Conservation (phyloP, 2,888 invertebrate genomes). For the Synergus itoensis region DNA sequence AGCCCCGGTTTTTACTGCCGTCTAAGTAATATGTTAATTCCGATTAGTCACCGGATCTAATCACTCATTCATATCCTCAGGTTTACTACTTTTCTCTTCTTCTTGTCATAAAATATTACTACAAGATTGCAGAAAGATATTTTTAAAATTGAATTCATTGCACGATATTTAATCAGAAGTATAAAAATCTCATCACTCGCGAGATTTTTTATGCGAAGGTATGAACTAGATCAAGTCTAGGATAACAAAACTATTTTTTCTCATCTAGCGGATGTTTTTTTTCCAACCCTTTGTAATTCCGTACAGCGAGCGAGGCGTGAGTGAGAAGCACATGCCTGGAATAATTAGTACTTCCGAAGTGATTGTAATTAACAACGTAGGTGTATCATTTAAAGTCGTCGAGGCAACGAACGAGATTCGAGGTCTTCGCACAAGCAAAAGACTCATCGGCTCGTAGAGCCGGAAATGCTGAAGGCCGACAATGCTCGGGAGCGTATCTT, state of each 20-base stretch:
- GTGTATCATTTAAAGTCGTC: constrained; percentile 19
- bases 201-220: neutral
- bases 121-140: neutral
- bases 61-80: constrained; percentile 4
- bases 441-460: constrained; percentile 47
- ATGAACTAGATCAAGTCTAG: neutral
- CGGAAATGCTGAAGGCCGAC: constrained; percentile 65
- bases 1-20: constrained; percentile 1
- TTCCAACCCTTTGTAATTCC: constrained; percentile 10
- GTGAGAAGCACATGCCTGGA: constrained; percentile 1
- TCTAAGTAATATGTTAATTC: constrained; percentile 18
- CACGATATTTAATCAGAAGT: too few species aligned
- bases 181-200: too few species aligned
- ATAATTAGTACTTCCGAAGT: constrained; percentile 29
- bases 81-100: neutral
- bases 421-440: constrained; percentile 30
- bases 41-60: constrained; percentile 37
- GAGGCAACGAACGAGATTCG: constrained; percentile 38
- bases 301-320: constrained; percentile 2
- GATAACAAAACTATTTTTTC: neutral
- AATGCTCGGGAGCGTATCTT: constrained; percentile 48
- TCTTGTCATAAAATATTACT: constrained; percentile 8
- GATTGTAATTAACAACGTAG: constrained; percentile 9
- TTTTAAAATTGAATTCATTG: neutral
- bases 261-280: constrained; percentile 11